Base-by-base conservation (phyloP, 2,888 invertebrate species). In the Nasonovia ribisnigri region DNA sequence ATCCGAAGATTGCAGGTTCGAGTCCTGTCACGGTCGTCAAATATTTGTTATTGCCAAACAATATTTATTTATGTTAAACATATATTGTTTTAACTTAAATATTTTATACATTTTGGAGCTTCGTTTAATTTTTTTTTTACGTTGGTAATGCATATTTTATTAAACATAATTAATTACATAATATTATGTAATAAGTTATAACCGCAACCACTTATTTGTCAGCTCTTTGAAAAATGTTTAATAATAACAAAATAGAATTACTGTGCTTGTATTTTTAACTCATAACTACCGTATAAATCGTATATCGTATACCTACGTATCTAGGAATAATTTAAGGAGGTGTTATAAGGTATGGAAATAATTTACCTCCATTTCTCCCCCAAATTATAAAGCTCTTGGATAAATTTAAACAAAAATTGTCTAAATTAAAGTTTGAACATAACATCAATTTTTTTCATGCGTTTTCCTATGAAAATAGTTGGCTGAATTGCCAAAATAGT, bases 1-100 rank as follows among this genome's bases (percentile, higher is more conserved):
- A 97, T 97, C 97, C 97, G 97, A 97, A 97, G 97, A 97, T 97
- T 97, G 97, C 97, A 97, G 97, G 97, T 97, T 97, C 97, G 97
- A 97, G 97, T 97, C 97, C 97, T 97, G 97, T 97, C 97, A 97
- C 97, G 97, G 97, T 97, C 97, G 97, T 8, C 5, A 77, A n/a
- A 60, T 43, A 89, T 89, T 89, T 89, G 36, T 88, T 88, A 36
- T 51, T 54, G 54, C 51, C n/a, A 13, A 20, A 36, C 20, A 20
- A 36, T 2, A 77, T 57, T 57, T 57, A 67, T 77, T 77, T 20
- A 77, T 36, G 20, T 20, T 36, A 77, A 77, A 36, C 36, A 77
- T 36, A 36, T 36, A 20, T 8, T 36, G 36, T 77, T 36, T n/a
- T 36, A 2, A 6, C 77, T 20, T 20, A 24, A 0, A n/a, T 4